Base-by-base conservation (phyloP, 2,888 invertebrate genomes). In the Drosophila sordidapex region DNA sequence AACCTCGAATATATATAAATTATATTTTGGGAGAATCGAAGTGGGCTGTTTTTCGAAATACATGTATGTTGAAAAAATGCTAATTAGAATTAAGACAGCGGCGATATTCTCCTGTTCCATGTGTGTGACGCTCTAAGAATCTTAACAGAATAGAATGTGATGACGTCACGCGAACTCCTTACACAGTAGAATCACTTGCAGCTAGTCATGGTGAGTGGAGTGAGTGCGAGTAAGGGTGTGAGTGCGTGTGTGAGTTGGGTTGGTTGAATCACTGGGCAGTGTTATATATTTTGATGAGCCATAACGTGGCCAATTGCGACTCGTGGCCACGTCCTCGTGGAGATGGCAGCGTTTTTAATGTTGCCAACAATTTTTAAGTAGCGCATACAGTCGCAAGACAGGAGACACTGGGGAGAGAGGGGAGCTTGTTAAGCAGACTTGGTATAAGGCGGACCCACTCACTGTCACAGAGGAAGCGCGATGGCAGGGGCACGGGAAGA, bases 321-420 rank as follows among this genome's bases (percentile, higher is more conserved):
- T 13, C 38, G n/a, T 38, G 13, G 27, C 54, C 25, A 25, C 29
- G 49, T 48, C 27, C n/a, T 33, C 35, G 13, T 35, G 49, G 43
- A 21, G 40, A 61, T 15, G 70, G 51, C 73, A 70, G 62, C 70
- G 64, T 74, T 84, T 85, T 74, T 61, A 75, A 88, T 85, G 83
- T 78, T 77, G 78, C 57, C 82, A 83, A 86, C 89, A 83, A 82
- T 86, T 86, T 86, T 86, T 88, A 86, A 86, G 88, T 88, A 87
- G 86, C 86, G 73, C 83, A 82, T 79, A 76, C 67, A 74, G 87
- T 74, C 73, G 75, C 74, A 75, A 77, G 76, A 67, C 73, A n/a
- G 15, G 0, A 15, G 36, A 35, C 33, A 36, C 29, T n/a, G 38
- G 15, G 21, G 57, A 57, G 13, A 10, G 33, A 25, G n/a, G 1